Percentiles rank a stretch among this genome's conserved stretches.
phyloP scores from a whole-genome alignment of 1,140 invertebrate species.

The Drosophila varians region DNA sequence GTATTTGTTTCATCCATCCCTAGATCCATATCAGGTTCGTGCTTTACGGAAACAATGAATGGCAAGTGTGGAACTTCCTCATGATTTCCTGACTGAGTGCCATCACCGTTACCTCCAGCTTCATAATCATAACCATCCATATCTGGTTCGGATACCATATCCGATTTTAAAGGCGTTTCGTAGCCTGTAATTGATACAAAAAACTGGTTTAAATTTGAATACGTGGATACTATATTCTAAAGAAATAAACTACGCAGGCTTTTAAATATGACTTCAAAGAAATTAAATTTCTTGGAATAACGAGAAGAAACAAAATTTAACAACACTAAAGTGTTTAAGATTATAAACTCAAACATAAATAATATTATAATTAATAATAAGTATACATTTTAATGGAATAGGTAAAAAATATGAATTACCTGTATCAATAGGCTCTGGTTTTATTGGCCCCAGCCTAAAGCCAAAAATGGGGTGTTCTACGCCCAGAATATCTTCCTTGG shows the following conservation, averaged over 20 bases:
- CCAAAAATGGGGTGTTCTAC: constrained; percentile 80
- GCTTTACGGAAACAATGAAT: constrained; percentile 59
- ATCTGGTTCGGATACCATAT: constrained; percentile 46
- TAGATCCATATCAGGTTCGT: constrained; percentile 66
- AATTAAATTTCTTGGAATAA: neutral
- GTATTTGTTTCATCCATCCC: constrained; percentile 63
- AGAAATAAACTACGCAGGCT: too few relatives aligned
- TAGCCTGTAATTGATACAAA: constrained; percentile 50
- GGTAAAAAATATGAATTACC: constrained; percentile 36
- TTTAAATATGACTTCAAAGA: too few relatives aligned
- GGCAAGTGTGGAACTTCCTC: constrained; percentile 52
- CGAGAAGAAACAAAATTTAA: neutral
- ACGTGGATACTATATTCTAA: too few relatives aligned
- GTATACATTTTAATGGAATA: too few relatives aligned
- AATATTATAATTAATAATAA: too few relatives aligned
- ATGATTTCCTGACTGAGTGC: constrained; percentile 2
- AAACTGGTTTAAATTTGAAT: too few relatives aligned
- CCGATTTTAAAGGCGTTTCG: constrained; percentile 40
- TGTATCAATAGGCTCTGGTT: constrained; percentile 67
- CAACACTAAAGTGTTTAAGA: neutral
- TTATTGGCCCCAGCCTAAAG: constrained; percentile 70
- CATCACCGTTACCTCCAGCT: constrained; percentile 1
- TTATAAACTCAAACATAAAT: neutral
- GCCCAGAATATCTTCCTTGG: constrained; percentile 59
- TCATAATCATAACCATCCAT: constrained; percentile 28